Evolutionary conservation across 2,113 vertebrate species (phyloP).

Genomic region (Xenopus laevis): DNA sequence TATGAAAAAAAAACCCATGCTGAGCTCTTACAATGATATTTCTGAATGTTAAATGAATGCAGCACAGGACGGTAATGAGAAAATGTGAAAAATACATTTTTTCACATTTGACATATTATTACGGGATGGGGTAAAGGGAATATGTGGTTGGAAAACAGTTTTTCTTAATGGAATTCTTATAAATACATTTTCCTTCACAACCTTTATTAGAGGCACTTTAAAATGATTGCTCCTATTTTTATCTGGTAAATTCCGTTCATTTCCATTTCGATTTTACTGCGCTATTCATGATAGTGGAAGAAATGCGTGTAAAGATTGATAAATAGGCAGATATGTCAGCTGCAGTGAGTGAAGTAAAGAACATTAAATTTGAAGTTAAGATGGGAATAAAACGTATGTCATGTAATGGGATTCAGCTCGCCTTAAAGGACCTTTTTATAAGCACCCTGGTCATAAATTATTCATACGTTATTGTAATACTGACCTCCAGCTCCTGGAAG

Average conservation of each 20-base stretch:
- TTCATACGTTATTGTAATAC: constrained; percentile 23
- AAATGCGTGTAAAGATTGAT: neutral
- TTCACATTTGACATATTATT: neutral
- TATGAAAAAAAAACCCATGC: no score
- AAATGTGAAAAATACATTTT: neutral
- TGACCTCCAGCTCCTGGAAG: constrained; percentile 91
- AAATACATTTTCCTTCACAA: neutral
- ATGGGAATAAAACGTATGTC: neutral
- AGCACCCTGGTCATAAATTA: neutral
- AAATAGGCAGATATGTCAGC: neutral
- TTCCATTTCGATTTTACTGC: neutral
- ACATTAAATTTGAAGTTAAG: neutral
- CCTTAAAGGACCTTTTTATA: neutral
- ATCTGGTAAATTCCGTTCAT: neutral
- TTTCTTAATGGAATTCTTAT: neutral
- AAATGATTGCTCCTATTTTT: neutral
- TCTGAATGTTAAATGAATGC: no score
- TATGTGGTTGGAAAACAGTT: neutral
- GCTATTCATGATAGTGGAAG: neutral
- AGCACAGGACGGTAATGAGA: no score
- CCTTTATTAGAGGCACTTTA: neutral
- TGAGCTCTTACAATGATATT: no score
- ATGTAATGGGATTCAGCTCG: neutral
- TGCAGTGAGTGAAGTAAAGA: neutral
- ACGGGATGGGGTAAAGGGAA: neutral